phyloP scores from a whole-genome alignment of 92 coral and sea anemone species.

The Meandrina meandrites region DNA sequence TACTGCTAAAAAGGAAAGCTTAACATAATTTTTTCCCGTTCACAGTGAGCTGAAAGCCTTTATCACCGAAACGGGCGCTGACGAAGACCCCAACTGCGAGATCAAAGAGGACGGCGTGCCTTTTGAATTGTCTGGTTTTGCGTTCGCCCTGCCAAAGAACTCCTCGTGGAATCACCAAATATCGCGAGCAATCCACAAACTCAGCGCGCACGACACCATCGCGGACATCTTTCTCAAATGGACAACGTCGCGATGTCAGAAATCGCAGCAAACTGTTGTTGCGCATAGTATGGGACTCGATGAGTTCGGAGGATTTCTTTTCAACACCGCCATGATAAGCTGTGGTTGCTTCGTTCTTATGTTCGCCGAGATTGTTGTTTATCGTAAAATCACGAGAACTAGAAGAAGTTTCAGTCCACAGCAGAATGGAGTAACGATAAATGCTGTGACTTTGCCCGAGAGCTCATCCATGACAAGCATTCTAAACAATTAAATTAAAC shows the following conservation, averaged over 20 bases:
- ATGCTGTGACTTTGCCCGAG: conserved; percentile 3
- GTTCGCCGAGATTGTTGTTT: conserved; percentile 62
- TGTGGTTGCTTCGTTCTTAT: conserved; percentile 74
- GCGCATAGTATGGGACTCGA: conserved; percentile 75
- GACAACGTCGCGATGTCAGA: conserved; percentile 63
- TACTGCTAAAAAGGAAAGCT: too few species aligned
- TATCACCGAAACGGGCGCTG: conserved; percentile 65
- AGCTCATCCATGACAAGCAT: conserved; percentile 30
- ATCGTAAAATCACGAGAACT: conserved; percentile 58
- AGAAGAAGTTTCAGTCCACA: conserved; percentile 50
- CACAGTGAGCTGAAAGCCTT: conserved; percentile 73
- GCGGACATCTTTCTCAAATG: conserved; percentile 60
- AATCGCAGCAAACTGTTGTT: conserved; percentile 46
- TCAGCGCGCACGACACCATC: conserved; percentile 60
- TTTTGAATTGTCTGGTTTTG: conserved; percentile 77
- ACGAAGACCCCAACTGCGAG: conserved; percentile 70
- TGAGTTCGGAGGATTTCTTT: conserved; percentile 83
- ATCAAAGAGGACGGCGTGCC: conserved; percentile 75
- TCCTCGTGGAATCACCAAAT: conserved; percentile 76
- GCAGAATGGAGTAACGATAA: conserved; percentile 10
- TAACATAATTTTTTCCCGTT: conserved; percentile 9
- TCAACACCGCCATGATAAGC: conserved; percentile 76
- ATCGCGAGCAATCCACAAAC: conserved; percentile 69
- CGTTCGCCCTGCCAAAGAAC: conserved; percentile 73
- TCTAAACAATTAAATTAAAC: conserved; percentile 7